phyloP scores from a whole-genome alignment of 2,797 vertebrate species.

The Rhabdophis nuchalis region DNA sequence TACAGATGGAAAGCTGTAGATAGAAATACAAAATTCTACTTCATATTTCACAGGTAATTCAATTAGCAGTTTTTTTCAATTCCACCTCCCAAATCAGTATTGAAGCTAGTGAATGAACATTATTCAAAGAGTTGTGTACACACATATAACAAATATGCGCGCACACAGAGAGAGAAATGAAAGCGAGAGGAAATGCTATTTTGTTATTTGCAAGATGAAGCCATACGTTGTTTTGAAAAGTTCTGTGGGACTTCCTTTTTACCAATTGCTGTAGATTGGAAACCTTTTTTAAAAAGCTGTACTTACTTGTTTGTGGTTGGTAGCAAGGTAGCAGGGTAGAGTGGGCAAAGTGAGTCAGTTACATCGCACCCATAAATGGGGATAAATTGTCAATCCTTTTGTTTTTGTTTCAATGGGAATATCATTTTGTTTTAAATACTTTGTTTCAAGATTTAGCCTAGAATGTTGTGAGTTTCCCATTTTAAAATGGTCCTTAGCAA shows the following conservation, averaged over 20 bases:
- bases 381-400: neutral
- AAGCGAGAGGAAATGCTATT: neutral
- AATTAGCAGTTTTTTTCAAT: neutral
- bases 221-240: neutral
- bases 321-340: neutral
- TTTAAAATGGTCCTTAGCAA: neutral
- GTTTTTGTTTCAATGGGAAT: neutral
- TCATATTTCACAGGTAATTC: neutral
- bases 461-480: neutral
- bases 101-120: neutral
- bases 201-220: neutral
- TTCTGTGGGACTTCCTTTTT: neutral
- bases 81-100: neutral
- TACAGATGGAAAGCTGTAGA: neutral
- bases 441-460: neutral
- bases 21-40: neutral
- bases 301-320: neutral
- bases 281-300: neutral
- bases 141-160: neutral
- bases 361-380: neutral
- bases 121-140: neutral
- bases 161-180: neutral
- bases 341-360: neutral
- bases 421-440: neutral
- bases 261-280: neutral